A percentile compares a stretch with the other conserved stretches of the same genome.
Conservation (phyloP, 1,140 invertebrate species). For the Plutomurus gul region DNA sequence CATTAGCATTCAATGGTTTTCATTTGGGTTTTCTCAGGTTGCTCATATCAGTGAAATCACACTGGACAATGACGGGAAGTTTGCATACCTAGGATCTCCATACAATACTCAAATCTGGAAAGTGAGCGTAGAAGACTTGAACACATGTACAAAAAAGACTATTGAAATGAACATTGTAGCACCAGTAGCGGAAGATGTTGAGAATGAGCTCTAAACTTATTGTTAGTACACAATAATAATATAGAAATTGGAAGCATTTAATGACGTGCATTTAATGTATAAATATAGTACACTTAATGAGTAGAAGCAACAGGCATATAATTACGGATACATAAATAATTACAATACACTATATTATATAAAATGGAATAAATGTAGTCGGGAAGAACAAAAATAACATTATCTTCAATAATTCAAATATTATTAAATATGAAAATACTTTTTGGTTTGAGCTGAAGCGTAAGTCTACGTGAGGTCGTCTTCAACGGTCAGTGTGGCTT, state of each 20-base stretch:
- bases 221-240: not conserved
- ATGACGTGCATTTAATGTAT: too few relatives aligned
- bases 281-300: too few relatives aligned
- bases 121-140: conserved; percentile 57
- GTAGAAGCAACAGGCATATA: too few relatives aligned
- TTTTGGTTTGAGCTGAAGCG: too few relatives aligned
- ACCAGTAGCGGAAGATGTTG: not conserved
- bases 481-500: too few relatives aligned
- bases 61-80: conserved; percentile 54
- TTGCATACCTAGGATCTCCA: conserved; percentile 71
- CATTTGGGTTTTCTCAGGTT: conserved; percentile 54
- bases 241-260: not conserved
- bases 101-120: conserved; percentile 69
- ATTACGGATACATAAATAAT: too few relatives aligned
- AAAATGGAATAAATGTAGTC: too few relatives aligned
- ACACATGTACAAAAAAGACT: not conserved
- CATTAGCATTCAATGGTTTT: not conserved
- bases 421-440: too few relatives aligned
- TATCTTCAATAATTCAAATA: too few relatives aligned
- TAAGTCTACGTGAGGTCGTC: too few relatives aligned
- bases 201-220: not conserved
- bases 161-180: not conserved
- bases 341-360: too few relatives aligned
- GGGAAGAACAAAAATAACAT: too few relatives aligned
- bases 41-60: conserved; percentile 48